Percentiles rank a stretch among this genome's conserved stretches.
phyloP scores from a whole-genome alignment of 2,888 invertebrate genomes.

The Leptopterna dolabrata region DNA sequence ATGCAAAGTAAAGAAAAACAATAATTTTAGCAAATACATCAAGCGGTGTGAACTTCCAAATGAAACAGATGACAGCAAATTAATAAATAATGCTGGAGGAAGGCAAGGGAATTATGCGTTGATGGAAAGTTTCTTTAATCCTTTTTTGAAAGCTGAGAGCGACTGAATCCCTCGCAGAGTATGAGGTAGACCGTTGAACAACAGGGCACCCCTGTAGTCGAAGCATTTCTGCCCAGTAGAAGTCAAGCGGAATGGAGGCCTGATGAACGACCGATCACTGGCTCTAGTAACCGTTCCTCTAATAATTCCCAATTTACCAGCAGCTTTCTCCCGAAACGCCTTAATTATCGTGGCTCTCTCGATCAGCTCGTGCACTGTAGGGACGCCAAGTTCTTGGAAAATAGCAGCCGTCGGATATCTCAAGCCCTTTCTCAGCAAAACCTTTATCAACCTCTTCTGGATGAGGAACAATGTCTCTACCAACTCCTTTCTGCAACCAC shows the following conservation, averaged over 20 bases:
- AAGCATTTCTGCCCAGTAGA: not conserved
- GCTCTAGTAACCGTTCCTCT: not conserved
- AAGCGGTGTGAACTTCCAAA: too few relatives aligned
- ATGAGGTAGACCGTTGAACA: not conserved
- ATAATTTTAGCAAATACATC: too few relatives aligned
- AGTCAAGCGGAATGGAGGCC: not conserved
- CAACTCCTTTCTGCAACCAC: not conserved
- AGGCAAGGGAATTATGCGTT: too few relatives aligned
- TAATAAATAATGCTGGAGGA: too few relatives aligned
- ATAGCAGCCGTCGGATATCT: not conserved
- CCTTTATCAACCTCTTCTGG: constrained; percentile 21
- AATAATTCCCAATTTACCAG: not conserved
- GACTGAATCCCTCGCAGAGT: not conserved
- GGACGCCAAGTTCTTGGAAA: not conserved
- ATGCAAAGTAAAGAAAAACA: too few relatives aligned
- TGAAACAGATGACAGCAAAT: too few relatives aligned
- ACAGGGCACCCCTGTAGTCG: not conserved
- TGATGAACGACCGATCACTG: not conserved
- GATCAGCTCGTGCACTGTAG: not conserved
- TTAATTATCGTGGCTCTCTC: not conserved
- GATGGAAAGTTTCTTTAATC: not conserved
- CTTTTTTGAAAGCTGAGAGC: not conserved
- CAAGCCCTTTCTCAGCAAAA: not conserved
- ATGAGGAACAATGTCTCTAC: not conserved
- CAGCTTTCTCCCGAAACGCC: not conserved